Percentiles rank a stretch among this genome's conserved stretches.
These are phyloP conservation scores for Cyanistes caeruleus DNA, from an alignment of 2,113 vertebrate species.

Conservation along the genomic window DNA sequence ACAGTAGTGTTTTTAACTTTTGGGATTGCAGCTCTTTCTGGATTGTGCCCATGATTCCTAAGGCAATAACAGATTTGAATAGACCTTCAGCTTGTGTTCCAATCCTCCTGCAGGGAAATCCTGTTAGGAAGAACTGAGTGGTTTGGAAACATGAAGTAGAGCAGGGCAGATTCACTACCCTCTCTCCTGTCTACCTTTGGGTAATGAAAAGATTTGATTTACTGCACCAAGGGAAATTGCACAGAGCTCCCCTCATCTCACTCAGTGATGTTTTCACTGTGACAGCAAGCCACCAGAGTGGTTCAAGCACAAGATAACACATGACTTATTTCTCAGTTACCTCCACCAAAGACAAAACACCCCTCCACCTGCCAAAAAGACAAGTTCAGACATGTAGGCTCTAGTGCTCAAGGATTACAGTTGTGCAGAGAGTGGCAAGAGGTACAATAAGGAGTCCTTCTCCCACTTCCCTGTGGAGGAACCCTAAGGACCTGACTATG, in stretches of 20 bases:
- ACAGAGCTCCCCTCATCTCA: background rate
- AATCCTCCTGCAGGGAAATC: background rate
- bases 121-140: background rate
- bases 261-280: background rate
- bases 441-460: background rate
- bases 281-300: background rate
- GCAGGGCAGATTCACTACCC: background rate
- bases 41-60: background rate
- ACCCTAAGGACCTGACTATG: background rate
- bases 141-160: background rate
- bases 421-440: background rate
- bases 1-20: background rate
- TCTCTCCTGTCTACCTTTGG: background rate
- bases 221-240: background rate
- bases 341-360: slow-evolving; percentile 24
- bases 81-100: background rate
- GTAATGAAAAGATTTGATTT: slow-evolving; percentile 32
- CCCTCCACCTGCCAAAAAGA: background rate
- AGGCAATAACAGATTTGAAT: background rate
- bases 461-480: background rate
- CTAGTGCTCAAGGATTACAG: background rate
- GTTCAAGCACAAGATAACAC: background rate
- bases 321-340: background rate
- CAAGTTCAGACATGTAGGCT: background rate
- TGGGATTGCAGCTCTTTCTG: background rate